Conservation (phyloP, 2,113 vertebrate genomes). For the Oreochromis niloticus region DNA sequence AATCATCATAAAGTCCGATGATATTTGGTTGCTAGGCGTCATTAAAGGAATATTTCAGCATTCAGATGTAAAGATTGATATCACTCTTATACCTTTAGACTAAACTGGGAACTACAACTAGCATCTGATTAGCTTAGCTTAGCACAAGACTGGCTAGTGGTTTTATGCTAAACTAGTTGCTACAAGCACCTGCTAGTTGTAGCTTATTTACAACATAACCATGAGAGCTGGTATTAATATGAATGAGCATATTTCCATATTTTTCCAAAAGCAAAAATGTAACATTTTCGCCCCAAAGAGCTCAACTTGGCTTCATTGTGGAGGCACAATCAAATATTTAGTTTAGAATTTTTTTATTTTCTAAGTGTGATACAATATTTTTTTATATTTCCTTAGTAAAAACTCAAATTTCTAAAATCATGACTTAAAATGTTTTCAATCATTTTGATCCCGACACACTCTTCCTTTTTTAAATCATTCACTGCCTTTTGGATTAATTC, state of each 20-base stretch:
- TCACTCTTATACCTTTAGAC: not conserved
- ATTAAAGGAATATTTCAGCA: not conserved
- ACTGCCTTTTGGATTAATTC: constrained; percentile 28
- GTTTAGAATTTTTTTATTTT: not conserved
- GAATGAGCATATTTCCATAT: not conserved
- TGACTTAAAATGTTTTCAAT: not conserved
- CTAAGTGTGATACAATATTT: not conserved
- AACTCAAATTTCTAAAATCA: not conserved
- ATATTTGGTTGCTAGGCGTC: not conserved
- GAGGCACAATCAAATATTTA: not conserved
- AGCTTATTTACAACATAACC: not conserved
- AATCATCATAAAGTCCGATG: not conserved
- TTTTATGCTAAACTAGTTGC: not conserved
- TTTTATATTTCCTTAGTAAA: not conserved
- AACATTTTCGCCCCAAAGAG: not conserved
- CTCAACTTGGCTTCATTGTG: not conserved
- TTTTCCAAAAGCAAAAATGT: not conserved
- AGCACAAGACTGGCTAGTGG: not conserved
- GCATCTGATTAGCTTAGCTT: not conserved
- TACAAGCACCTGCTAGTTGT: not conserved
- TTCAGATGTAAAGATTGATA: not conserved
- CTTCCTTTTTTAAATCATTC: not conserved
- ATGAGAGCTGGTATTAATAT: not conserved
- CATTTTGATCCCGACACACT: not conserved
- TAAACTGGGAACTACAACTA: not conserved